A percentile compares a stretch with the other conserved stretches of the same genome.
phyloP scores from a whole-genome alignment of 2,797 vertebrate species.

The Liasis olivaceus region DNA sequence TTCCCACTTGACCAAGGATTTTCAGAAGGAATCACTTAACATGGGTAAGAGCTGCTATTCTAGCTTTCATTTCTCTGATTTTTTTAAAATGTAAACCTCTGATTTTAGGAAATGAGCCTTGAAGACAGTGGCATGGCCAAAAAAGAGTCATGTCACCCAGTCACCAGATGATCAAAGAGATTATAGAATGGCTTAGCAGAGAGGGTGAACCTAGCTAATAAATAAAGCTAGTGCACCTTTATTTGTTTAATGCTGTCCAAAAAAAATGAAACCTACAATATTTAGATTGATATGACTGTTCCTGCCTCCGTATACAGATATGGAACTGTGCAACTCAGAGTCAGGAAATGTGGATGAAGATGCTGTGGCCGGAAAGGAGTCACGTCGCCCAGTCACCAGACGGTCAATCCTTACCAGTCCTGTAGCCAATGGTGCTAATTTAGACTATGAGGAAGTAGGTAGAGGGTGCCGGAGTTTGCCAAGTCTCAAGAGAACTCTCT shows the following conservation, averaged over 20 bases:
- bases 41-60: conserved; percentile 80
- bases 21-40: conserved; percentile 92
- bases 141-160: neutral
- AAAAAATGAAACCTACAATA: neutral
- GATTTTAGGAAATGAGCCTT: neutral
- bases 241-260: neutral
- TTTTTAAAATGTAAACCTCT: fast-evolving
- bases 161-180: neutral
- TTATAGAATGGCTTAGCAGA: neutral
- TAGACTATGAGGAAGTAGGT: conserved; percentile 76
- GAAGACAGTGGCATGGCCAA: neutral
- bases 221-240: neutral
- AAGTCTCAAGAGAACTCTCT: conserved; percentile 73
- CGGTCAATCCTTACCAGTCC: conserved; percentile 77
- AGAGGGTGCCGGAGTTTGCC: conserved; percentile 72
- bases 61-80: neutral
- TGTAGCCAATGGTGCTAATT: conserved; percentile 73
- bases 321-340: conserved; percentile 81
- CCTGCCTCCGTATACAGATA: conserved; percentile 72
- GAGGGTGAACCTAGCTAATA: neutral
- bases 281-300: conserved; percentile 16
- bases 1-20: conserved; percentile 94
- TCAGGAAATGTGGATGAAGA: conserved; percentile 75
- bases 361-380: conserved; percentile 65
- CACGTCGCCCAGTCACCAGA: conserved; percentile 66